Evolutionary conservation across 1,140 invertebrate species (phyloP).

Genomic region (Cylas formicarius): DNA sequence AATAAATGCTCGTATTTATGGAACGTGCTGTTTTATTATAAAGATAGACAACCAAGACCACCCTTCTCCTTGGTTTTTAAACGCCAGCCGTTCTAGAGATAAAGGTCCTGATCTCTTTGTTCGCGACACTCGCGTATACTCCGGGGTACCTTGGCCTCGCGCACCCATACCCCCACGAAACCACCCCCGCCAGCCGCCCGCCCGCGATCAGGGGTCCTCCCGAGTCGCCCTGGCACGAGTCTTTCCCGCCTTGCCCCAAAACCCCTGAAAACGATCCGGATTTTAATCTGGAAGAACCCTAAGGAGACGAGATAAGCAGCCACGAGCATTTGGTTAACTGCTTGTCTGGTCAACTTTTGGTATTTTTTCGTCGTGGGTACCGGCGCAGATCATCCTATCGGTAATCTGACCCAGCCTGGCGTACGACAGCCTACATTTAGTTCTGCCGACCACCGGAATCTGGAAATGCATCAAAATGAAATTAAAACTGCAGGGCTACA

Average conservation of each 20-base stretch:
- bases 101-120: background rate
- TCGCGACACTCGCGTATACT: constrained; percentile 80
- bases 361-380: background rate
- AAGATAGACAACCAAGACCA: no score
- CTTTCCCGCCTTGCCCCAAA: background rate
- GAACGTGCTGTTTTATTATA: no score
- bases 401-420: background rate
- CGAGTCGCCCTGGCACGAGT: constrained; percentile 67
- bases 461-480: no score
- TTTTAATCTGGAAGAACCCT: background rate
- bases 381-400: background rate
- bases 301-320: background rate
- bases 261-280: background rate
- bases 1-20: no score
- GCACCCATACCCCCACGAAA: constrained; percentile 88
- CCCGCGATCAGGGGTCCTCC: constrained; percentile 81
- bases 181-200: constrained; percentile 72
- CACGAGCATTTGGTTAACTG: background rate
- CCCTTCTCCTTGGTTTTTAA: no score
- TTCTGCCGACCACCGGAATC: no score
- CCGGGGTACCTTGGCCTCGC: constrained; percentile 82
- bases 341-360: background rate
- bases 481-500: no score
- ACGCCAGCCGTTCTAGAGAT: no score
- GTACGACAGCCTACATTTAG: no score